Evolutionary conservation across 2,888 invertebrate genomes (phyloP).

Genomic region (Saturnia japonica): DNA sequence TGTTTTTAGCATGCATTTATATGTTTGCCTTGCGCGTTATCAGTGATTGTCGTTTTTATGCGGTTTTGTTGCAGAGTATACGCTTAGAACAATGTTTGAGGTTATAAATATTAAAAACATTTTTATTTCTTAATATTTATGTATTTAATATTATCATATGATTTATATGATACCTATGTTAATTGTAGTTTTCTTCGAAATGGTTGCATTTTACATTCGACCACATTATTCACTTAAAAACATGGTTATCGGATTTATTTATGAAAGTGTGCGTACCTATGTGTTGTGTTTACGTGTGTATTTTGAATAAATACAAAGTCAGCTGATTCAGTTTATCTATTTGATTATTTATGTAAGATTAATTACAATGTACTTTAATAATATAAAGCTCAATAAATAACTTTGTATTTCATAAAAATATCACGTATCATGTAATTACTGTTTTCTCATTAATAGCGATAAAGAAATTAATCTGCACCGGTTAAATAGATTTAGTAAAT

Average conservation of each 20-base stretch:
- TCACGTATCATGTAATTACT: not conserved
- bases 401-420: not conserved
- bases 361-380: not conserved
- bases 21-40: constrained; percentile 5
- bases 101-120: not conserved
- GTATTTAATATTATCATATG: not conserved
- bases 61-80: not conserved
- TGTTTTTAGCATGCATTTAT: constrained; percentile 13
- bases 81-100: not conserved
- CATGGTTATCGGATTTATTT: not conserved
- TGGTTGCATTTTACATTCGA: not conserved
- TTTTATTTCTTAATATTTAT: not conserved
- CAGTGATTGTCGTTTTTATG: not conserved
- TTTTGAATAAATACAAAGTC: not conserved
- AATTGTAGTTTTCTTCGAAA: not conserved
- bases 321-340: not conserved
- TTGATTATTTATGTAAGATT: not conserved
- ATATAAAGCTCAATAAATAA: not conserved
- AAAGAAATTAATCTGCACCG: not conserved
- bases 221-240: not conserved
- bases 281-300: not conserved
- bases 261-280: not conserved
- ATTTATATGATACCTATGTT: not conserved
- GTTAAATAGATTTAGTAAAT: not conserved
- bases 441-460: not conserved